Percentiles rank a stretch among this genome's conserved stretches.
Conservation (phyloP, 2,888 invertebrate species). For the Biston betularia region DNA sequence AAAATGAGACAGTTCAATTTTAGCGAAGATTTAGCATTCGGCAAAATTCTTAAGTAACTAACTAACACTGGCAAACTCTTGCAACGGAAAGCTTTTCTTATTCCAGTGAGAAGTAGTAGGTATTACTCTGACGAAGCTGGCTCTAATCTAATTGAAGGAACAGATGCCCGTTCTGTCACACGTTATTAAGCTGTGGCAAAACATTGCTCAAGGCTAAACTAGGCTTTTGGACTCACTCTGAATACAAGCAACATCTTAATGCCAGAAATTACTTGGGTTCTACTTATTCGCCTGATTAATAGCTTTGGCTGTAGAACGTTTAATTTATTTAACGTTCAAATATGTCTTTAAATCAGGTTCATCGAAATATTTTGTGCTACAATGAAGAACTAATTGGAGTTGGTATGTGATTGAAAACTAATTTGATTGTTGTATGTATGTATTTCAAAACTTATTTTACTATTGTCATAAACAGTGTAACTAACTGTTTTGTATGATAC, state of each 20-base stretch:
- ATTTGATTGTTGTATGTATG: too few species aligned
- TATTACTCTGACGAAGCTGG: constrained; percentile 6
- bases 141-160: constrained; percentile 22
- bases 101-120: constrained; percentile 10
- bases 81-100: background rate
- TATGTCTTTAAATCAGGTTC: too few species aligned
- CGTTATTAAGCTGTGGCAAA: constrained; percentile 9
- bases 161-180: constrained; percentile 10
- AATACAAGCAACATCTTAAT: background rate
- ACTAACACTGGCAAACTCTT: background rate
- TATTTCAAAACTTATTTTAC: too few species aligned
- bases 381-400: too few species aligned
- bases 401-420: too few species aligned
- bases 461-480: too few species aligned
- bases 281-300: background rate
- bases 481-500: too few species aligned
- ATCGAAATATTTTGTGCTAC: too few species aligned
- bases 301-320: background rate
- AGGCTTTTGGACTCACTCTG: background rate
- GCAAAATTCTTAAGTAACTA: too few species aligned
- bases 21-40: too few species aligned
- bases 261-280: background rate
- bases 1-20: too few species aligned
- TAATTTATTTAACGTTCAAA: background rate
- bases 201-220: constrained; percentile 7